A percentile compares a stretch with the other conserved stretches of the same genome.
Evolutionary conservation across 2,888 invertebrate species (phyloP).

Genomic region (Sarcophaga rosellei): DNA sequence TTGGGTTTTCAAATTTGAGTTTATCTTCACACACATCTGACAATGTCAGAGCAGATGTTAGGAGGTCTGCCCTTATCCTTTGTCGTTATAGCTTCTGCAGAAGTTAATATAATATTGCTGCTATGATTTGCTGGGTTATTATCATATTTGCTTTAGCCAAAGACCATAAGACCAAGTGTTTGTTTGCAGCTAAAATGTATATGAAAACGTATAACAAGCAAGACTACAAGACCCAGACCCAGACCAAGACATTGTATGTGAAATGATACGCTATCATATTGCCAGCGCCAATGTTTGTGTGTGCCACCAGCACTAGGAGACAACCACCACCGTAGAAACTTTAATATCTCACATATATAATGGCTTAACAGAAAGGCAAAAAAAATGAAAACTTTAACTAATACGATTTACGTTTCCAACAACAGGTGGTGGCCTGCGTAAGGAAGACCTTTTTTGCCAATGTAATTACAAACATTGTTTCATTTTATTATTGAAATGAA

Average conservation of each 20-base stretch:
- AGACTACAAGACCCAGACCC: too few species aligned
- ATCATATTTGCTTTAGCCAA: background rate
- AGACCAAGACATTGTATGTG: conserved; percentile 36
- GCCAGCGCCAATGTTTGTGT: conserved; percentile 16
- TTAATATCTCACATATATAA: conserved; percentile 51
- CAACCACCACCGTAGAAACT: conserved; percentile 37
- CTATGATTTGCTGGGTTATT: too few species aligned
- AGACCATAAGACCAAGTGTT: conserved; percentile 28
- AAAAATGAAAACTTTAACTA: conserved; percentile 7
- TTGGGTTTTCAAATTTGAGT: too few species aligned
- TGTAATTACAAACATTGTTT: too few species aligned
- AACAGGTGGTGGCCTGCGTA: conserved; percentile 21
- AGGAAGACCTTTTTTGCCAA: background rate
- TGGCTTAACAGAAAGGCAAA: conserved; percentile 19
- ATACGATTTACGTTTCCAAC: background rate
- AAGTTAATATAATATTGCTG: too few species aligned
- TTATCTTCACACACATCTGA: too few species aligned
- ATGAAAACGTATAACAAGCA: too few species aligned
- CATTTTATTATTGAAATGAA: too few species aligned
- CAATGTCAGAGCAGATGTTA: too few species aligned
- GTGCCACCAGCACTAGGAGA: conserved; percentile 23
- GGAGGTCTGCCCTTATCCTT: too few species aligned
- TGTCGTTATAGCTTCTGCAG: too few species aligned
- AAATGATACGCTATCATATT: conserved; percentile 47
- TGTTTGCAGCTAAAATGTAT: background rate